Evolutionary conservation across 92 coral and sea anemone genomes (phyloP).

Genomic region (Micromussa lordhowensis): DNA sequence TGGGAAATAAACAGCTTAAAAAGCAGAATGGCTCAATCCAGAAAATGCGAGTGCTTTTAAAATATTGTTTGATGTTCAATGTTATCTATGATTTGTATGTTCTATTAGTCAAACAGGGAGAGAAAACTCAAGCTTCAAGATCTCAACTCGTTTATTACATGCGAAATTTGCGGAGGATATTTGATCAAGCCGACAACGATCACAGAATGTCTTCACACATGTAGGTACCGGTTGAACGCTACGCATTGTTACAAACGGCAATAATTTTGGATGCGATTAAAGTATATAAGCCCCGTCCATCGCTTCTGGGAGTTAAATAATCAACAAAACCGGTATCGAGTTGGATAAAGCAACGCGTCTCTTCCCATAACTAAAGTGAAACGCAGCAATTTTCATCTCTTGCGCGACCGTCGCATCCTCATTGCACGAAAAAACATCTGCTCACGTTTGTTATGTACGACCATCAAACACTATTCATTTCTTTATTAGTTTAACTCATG

Average conservation of each 20-base stretch:
- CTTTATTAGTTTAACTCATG: conserved; percentile 70
- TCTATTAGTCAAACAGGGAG: conserved; percentile 91
- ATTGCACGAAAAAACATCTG: conserved; percentile 49
- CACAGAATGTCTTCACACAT: conserved; percentile 98
- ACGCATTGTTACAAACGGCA: conserved; percentile 24
- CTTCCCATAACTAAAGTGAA: conserved; percentile 12
- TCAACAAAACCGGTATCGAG: conserved; percentile 48
- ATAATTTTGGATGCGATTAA: conserved; percentile 14
- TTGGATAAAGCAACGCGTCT: conserved; percentile 35
- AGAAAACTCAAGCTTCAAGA: conserved; percentile 90
- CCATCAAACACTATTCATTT: conserved; percentile 78
- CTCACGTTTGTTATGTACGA: conserved; percentile 49
- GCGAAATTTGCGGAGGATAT: conserved; percentile 94
- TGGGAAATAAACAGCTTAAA: neutral
- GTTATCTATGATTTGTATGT: conserved; percentile 56
- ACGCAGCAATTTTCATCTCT: conserved; percentile 40
- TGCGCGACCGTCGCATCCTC: conserved; percentile 18
- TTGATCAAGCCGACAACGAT: conserved; percentile 97
- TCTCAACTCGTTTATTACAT: conserved; percentile 86
- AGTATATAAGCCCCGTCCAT: conserved; percentile 45
- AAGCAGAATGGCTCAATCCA: neutral
- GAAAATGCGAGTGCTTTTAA: conserved; percentile 20
- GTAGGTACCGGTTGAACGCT: conserved; percentile 72
- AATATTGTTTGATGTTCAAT: conserved; percentile 27
- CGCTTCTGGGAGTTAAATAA: conserved; percentile 39